Percentiles rank a stretch among this genome's conserved stretches.
Conservation (phyloP, 2,888 invertebrate species). For the Metacarcinus magister region DNA sequence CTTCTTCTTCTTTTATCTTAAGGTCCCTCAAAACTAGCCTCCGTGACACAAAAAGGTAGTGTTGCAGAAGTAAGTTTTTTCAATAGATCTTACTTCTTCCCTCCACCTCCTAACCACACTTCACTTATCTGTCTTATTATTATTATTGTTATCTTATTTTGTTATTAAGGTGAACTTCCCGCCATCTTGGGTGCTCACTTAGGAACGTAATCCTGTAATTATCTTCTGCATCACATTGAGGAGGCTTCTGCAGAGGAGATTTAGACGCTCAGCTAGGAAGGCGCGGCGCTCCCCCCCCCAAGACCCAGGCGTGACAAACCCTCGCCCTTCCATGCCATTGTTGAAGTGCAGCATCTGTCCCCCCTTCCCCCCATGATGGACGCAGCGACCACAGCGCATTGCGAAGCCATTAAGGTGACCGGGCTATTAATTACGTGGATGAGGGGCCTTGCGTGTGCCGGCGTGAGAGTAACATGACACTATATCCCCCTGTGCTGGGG, state of each 20-base stretch:
- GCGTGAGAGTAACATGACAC: background rate
- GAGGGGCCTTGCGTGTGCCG: background rate
- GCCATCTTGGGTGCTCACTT: background rate
- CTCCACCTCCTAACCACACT: background rate
- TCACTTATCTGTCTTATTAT: no score
- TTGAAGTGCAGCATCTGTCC: background rate
- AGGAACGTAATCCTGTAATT: background rate
- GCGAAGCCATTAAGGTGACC: slow-evolving; percentile 8
- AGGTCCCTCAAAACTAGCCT: background rate
- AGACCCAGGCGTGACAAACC: background rate
- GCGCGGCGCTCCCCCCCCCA: background rate
- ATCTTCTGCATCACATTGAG: background rate
- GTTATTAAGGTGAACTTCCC: background rate
- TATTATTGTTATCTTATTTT: no score
- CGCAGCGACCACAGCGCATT: slow-evolving; percentile 12
- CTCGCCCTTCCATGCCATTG: background rate
- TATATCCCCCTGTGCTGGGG: background rate
- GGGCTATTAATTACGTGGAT: background rate
- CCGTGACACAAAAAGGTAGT: background rate
- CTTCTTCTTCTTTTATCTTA: background rate
- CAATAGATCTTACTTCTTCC: background rate
- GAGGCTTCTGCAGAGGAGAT: background rate
- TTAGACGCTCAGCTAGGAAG: background rate
- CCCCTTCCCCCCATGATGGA: background rate
- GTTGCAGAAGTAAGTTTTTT: background rate